Percentiles rank a stretch among this genome's conserved stretches.
Conservation (phyloP, 2,888 invertebrate genomes). For the Lochmaea capreae region DNA sequence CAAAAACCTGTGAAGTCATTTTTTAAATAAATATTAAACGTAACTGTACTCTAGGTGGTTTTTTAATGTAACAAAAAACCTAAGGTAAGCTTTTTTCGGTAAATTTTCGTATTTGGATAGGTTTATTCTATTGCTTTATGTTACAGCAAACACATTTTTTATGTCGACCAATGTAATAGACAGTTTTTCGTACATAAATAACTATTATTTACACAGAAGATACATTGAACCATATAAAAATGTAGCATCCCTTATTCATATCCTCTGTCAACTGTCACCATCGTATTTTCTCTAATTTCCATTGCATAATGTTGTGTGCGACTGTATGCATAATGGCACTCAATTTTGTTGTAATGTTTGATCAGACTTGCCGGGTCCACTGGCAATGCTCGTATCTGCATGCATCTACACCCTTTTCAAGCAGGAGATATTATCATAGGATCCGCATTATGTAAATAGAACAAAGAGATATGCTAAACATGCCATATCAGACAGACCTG, state of each 20-base stretch:
- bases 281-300: slow-evolving; percentile 14
- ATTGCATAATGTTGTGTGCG: slow-evolving; percentile 25
- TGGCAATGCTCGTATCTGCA: slow-evolving; percentile 31
- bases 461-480: slow-evolving; percentile 47
- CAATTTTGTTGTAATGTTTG: slow-evolving; percentile 37
- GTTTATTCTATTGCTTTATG: no score
- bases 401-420: slow-evolving; percentile 41
- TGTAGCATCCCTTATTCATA: slow-evolving; percentile 13
- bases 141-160: no score
- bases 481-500: slow-evolving; percentile 42
- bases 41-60: no score
- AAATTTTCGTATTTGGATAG: no score
- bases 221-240: neutral
- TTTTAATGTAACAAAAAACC: no score
- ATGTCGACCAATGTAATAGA: no score
- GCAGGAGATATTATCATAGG: slow-evolving; percentile 47
- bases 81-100: no score
- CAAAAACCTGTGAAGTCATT: no score
- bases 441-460: slow-evolving; percentile 49
- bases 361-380: slow-evolving; percentile 39
- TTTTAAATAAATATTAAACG: no score
- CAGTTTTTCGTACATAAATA: no score
- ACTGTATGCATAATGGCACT: slow-evolving; percentile 33
- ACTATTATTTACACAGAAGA: neutral
- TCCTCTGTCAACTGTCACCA: slow-evolving; percentile 12